Base-by-base conservation (phyloP, 2,888 invertebrate species). In the Magallana nippona region DNA sequence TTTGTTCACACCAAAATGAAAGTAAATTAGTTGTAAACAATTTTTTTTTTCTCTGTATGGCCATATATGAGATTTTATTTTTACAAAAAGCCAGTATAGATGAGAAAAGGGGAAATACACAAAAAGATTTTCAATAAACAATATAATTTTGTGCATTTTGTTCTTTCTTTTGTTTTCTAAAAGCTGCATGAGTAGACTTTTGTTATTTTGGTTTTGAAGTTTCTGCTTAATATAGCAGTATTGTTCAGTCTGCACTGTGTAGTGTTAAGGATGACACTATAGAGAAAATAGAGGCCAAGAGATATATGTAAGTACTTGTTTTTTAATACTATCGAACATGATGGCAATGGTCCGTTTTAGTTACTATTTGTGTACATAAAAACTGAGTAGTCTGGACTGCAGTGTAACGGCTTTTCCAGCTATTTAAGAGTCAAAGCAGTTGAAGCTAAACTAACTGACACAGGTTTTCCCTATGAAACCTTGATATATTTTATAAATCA, bases 81-180 rank as follows among this genome's bases (percentile, higher is more conserved):
- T 71, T 27, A 44, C 44, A 44, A 44, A 44, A 44, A 44, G 44
- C 44, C 44, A 44, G 44, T 44, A 44, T 44, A 44, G 8, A 44
- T 44, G 44, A 44, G 44, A 44, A 44, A 44, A 44, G 44, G 44
- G 44, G 44, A 44, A 71, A 32, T 71, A 71, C 71, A 71, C n/a
- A 60, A 60, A 60, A 60, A 27, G 62, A 71, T 15, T 11, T 27
- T 71, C 13, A 71, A 71, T 71, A 71, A 71, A 71, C 22, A 27
- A 27, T 71, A 22, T 22, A 71, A 71, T 27, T 63, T 71, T 71
- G 71, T 71, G 71, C 71, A 71, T 71, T 27, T 71, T 71, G 32
- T 71, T 71, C 27, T 71, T 71, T 27, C 15, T 32, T 60, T 71
- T 71, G 15, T 71, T 32, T 27, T 11, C 15, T 27, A 1, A 32